A percentile compares a stretch with the other conserved stretches of the same genome.
Conservation (phyloP, 1,140 invertebrate genomes). For the Drosophila tristis region DNA sequence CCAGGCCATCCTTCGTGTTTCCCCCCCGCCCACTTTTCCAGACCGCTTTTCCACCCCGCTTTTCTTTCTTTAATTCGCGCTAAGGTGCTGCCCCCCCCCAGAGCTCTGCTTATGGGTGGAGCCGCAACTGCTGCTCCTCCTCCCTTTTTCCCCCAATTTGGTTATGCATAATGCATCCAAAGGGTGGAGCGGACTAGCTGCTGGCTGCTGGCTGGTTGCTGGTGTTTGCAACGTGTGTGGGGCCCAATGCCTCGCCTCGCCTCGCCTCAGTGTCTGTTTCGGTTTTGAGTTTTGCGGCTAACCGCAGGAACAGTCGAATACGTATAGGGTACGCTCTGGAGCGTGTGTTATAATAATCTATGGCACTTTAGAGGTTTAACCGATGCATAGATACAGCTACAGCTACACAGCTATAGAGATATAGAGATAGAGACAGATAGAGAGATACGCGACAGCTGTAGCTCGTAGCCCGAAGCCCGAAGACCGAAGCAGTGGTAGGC, state of each 20-base stretch:
- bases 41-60: no score
- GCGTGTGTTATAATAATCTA: slow-evolving; percentile 65
- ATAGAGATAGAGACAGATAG: slow-evolving; percentile 11
- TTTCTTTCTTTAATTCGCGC: slow-evolving; percentile 52
- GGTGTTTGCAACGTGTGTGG: slow-evolving; percentile 37
- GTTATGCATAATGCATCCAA: slow-evolving; percentile 33
- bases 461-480: slow-evolving; percentile 3
- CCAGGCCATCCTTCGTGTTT: background rate
- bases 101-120: slow-evolving; percentile 9
- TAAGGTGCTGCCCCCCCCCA: slow-evolving; percentile 9
- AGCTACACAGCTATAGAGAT: slow-evolving; percentile 18
- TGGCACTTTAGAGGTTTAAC: slow-evolving; percentile 66
- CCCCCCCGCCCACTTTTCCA: no score
- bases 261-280: slow-evolving; percentile 20
- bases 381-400: slow-evolving; percentile 45
- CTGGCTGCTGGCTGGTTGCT: background rate
- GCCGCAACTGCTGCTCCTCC: background rate
- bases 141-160: slow-evolving; percentile 13
- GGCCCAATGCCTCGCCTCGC: slow-evolving; percentile 24
- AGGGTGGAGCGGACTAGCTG: background rate
- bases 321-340: background rate
- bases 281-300: slow-evolving; percentile 59
- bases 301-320: slow-evolving; percentile 52
- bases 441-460: slow-evolving; percentile 30
- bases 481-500: background rate